phyloP scores from a whole-genome alignment of 2,113 vertebrate species.

The Phylloscopus trochiloides region DNA sequence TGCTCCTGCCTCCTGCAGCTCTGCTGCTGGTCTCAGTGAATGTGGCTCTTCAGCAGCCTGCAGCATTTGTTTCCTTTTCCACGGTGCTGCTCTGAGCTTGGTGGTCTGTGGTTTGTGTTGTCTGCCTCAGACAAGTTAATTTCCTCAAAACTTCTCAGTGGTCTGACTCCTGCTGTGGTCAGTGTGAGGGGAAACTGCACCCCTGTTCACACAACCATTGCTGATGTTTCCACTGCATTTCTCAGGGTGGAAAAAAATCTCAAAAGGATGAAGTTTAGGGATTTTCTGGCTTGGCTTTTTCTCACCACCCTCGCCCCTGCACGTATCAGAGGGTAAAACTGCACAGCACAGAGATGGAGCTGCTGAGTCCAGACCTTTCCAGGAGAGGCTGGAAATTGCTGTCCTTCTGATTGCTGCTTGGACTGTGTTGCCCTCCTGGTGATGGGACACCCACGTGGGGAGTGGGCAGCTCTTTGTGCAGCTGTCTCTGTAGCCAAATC shows the following conservation, averaged over 20 bases:
- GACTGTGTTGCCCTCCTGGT: not conserved
- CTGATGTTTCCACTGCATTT: not conserved
- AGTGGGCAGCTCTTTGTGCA: not conserved
- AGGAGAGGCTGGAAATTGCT: not conserved
- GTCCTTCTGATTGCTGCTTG: not conserved
- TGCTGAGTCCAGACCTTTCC: not conserved
- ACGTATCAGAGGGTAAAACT: not conserved
- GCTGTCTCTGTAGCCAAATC: not conserved
- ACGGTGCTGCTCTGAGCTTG: rapidly evolving
- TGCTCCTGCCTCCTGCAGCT: not conserved
- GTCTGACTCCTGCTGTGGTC: not conserved
- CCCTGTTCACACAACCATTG: rapidly evolving
- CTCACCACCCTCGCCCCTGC: rapidly evolving
- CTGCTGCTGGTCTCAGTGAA: not conserved
- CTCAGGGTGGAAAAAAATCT: not conserved
- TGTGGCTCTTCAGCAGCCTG: not conserved
- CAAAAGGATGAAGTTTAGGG: not conserved
- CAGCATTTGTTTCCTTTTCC: not conserved
- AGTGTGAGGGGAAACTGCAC: rapidly evolving
- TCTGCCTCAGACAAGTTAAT: not conserved
- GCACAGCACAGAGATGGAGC: rapidly evolving
- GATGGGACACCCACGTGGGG: too few relatives aligned
- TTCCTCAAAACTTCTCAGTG: not conserved
- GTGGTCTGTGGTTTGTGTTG: not conserved
- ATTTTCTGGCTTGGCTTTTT: not conserved